These are phyloP conservation scores for Prosapia bicincta DNA, from an alignment of 2,888 invertebrate genomes.

Conservation along the genomic window DNA sequence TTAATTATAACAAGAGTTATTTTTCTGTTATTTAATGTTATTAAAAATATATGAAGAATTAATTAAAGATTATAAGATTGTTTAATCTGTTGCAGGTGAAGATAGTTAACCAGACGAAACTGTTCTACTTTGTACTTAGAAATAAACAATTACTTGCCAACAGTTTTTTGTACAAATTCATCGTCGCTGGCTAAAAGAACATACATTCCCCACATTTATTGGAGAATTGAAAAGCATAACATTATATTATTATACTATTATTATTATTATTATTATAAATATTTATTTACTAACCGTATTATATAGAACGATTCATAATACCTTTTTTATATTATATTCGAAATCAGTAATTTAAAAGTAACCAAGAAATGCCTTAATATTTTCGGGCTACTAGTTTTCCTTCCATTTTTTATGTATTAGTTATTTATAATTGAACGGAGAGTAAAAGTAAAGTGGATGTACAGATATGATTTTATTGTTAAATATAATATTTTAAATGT, in stretches of 20 bases:
- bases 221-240: not conserved
- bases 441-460: conserved; percentile 28
- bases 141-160: not conserved
- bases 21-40: too few species aligned
- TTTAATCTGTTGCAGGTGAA: not conserved
- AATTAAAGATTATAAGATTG: too few species aligned
- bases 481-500: conserved; percentile 26
- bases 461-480: conserved; percentile 33
- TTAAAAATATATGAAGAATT: too few species aligned
- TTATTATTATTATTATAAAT: not conserved
- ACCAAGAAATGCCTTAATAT: conserved; percentile 19
- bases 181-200: too few species aligned
- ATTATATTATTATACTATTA: conserved; percentile 1
- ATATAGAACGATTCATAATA: conserved; percentile 1
- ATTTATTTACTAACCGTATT: not conserved
- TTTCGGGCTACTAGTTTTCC: not conserved
- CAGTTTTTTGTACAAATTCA: too few species aligned
- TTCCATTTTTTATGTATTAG: not conserved
- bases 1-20: too few species aligned
- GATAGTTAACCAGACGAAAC: not conserved
- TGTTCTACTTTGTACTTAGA: not conserved
- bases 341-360: conserved; percentile 7
- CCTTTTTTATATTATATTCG: not conserved
- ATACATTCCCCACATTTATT: not conserved
- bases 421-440: not conserved